These are phyloP conservation scores for Nycteola revayana DNA, from an alignment of 2,888 invertebrate genomes.

Conservation along the genomic window DNA sequence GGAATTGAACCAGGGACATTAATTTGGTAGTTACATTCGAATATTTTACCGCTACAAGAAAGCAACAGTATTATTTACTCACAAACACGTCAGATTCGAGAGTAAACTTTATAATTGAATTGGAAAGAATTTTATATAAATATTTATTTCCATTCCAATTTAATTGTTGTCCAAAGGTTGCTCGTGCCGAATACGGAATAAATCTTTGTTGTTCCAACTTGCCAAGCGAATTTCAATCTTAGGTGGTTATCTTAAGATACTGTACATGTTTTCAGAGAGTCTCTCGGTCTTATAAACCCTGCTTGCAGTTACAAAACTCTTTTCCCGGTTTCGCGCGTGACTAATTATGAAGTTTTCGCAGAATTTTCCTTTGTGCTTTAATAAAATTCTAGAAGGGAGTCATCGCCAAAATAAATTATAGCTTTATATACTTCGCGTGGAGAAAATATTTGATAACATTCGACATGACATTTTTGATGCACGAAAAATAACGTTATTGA, in stretches of 20 bases:
- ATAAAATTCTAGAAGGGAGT: too few relatives aligned
- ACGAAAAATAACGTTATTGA: too few relatives aligned
- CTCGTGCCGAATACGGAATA: slow-evolving; percentile 26
- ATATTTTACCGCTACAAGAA: too few relatives aligned
- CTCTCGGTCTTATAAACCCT: slow-evolving; percentile 8
- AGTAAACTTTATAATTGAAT: slow-evolving; percentile 9
- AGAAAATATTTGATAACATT: too few relatives aligned
- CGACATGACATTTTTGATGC: too few relatives aligned
- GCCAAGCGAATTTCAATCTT: slow-evolving; percentile 8
- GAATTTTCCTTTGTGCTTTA: too few relatives aligned
- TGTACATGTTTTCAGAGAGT: slow-evolving; percentile 1
- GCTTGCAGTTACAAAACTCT: slow-evolving; percentile 21
- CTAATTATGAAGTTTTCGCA: slow-evolving; percentile 24
- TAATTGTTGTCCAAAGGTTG: slow-evolving; percentile 32
- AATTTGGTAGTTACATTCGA: too few relatives aligned
- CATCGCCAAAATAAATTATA: too few relatives aligned
- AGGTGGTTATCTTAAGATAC: not conserved
- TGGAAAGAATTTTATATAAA: slow-evolving; percentile 10
- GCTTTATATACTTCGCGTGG: too few relatives aligned
- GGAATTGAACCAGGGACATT: too few relatives aligned
- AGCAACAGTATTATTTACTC: too few relatives aligned
- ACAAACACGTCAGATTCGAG: not conserved
- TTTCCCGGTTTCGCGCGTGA: slow-evolving; percentile 30
- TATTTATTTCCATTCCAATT: slow-evolving; percentile 29
- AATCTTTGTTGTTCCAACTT: slow-evolving; percentile 3